Percentiles rank a stretch among this genome's conserved stretches.
phyloP scores from a whole-genome alignment of 2,113 vertebrate species.

The Callipepla squamata region DNA sequence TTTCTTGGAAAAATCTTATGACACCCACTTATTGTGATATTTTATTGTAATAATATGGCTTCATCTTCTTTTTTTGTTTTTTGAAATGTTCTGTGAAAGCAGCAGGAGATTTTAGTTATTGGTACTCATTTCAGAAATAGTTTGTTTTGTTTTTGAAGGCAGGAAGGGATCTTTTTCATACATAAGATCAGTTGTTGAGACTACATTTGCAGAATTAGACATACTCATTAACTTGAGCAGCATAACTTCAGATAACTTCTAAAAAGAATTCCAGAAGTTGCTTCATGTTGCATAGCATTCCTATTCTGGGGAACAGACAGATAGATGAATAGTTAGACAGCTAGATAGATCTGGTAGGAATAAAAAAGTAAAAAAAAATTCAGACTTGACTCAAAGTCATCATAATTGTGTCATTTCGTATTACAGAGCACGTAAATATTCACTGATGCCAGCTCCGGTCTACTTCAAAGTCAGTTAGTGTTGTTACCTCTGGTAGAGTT shows the following conservation, averaged over 20 bases:
- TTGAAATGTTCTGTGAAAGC: neutral
- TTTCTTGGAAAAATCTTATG: neutral
- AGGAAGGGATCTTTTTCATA: neutral
- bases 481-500: neutral
- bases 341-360: fast-evolving
- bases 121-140: neutral
- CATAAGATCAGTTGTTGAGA: neutral
- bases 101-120: fast-evolving
- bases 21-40: neutral
- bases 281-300: neutral
- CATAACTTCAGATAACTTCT: neutral
- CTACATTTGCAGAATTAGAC: neutral
- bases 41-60: neutral
- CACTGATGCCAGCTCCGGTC: neutral
- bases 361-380: neutral
- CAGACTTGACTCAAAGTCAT: neutral
- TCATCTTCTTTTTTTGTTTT: neutral
- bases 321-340: neutral
- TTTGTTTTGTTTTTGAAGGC: neutral
- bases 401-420: neutral
- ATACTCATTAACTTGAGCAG: neutral
- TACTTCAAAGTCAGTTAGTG: neutral
- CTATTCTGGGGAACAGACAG: fast-evolving
- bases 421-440: neutral
- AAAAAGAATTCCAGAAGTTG: neutral